Conservation (phyloP, 2,113 vertebrate species). For the Centropristis striata region DNA sequence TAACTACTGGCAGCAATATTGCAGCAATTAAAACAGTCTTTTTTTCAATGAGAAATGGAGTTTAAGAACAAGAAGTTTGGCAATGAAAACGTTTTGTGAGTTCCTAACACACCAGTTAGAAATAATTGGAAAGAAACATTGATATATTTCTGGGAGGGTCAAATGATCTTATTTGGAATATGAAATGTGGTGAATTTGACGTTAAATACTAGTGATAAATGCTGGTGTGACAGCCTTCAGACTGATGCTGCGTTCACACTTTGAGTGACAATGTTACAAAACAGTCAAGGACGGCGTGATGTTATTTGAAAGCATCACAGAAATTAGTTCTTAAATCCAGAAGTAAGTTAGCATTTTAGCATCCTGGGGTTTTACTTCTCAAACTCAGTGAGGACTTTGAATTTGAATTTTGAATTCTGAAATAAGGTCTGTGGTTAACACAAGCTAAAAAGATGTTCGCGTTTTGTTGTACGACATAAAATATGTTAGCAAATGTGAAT, state of each 20-base stretch:
- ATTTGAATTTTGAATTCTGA: too few species aligned
- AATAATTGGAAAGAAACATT: not conserved
- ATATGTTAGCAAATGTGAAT: too few species aligned
- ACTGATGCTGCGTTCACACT: not conserved
- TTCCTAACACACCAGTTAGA: not conserved
- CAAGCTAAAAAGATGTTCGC: too few species aligned
- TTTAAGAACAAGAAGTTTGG: slow-evolving; percentile 16
- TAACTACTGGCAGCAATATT: slow-evolving; percentile 7
- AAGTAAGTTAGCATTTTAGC: too few species aligned
- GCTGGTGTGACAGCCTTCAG: slow-evolving; percentile 20
- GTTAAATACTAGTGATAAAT: not conserved
- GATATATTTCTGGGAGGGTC: not conserved
- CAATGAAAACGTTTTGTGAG: slow-evolving; percentile 1
- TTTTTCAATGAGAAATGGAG: not conserved
- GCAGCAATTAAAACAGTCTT: not conserved
- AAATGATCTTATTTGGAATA: not conserved
- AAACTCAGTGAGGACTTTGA: too few species aligned
- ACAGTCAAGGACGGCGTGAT: too few species aligned
- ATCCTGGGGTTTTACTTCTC: too few species aligned
- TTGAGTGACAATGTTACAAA: too few species aligned
- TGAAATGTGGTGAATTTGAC: not conserved
- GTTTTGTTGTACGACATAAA: too few species aligned
- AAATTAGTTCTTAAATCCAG: too few species aligned
- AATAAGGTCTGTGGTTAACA: too few species aligned
- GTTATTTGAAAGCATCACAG: too few species aligned